Evolutionary conservation across 2,888 invertebrate genomes (phyloP).

Genomic region (Zele albiditarsus): DNA sequence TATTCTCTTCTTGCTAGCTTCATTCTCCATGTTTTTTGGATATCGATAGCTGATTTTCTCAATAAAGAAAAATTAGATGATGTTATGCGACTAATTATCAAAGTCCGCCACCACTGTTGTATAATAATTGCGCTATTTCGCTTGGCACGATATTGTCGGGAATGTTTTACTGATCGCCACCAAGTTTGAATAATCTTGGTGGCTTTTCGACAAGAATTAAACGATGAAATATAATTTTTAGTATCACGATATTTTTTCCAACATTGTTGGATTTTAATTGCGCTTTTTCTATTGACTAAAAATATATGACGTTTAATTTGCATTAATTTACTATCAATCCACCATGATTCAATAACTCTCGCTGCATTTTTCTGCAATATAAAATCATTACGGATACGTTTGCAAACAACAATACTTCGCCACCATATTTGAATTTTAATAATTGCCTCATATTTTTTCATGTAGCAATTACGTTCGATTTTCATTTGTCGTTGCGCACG

Average conservation of each 20-base stretch:
- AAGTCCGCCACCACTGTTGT: conserved; percentile 56
- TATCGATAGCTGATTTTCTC: conserved; percentile 49
- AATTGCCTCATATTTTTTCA: conserved; percentile 58
- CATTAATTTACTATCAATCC: conserved; percentile 70
- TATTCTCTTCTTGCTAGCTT: conserved; percentile 62
- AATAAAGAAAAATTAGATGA: conserved; percentile 37
- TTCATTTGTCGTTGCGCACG: conserved; percentile 64
- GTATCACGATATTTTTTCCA: conserved; percentile 64
- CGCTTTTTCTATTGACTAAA: conserved; percentile 62
- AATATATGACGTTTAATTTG: conserved; percentile 67
- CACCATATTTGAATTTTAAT: conserved; percentile 72
- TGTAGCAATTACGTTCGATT: conserved; percentile 70
- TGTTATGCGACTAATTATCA: conserved; percentile 38
- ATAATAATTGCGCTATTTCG: conserved; percentile 49
- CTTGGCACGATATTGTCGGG: conserved; percentile 45
- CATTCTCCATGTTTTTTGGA: conserved; percentile 72
- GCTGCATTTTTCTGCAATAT: conserved; percentile 66
- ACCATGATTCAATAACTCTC: conserved; percentile 57
- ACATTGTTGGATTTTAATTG: conserved; percentile 71
- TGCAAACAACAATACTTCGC: conserved; percentile 70
- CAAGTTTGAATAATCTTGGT: conserved; percentile 58
- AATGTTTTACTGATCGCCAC: conserved; percentile 52
- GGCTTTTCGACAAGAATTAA: conserved; percentile 42
- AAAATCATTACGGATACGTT: conserved; percentile 69
- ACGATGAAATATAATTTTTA: conserved; percentile 44